Base-by-base conservation (phyloP, 1,140 invertebrate species). In the Aphelenchoides fujianensis region DNA sequence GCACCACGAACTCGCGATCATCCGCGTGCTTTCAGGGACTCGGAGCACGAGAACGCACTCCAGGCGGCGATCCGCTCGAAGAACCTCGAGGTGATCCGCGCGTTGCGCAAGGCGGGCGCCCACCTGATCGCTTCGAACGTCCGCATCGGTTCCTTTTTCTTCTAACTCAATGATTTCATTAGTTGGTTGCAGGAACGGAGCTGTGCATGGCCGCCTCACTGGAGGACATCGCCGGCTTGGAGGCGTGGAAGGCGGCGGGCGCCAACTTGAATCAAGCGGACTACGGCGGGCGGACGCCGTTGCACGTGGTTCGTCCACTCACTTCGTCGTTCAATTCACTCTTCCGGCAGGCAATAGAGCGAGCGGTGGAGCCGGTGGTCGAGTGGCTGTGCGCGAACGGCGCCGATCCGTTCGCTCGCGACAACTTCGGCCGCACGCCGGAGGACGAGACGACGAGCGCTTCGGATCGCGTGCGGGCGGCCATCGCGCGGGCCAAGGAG, bases 231-330 rank as follows among this genome's bases (percentile, higher is more conserved):
- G 67, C 71, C 54, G 41, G 67, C 19, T 41, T 84, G n/a, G 72
- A 79, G 52, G 82, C 82, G 23, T 84, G 76, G 75, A 41, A 76
- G 37, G 74, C 69, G 28, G 82, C 83, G 41, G 83, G 83, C 3
- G 78, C 72, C 3, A 62, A 70, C 16, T 54, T 85, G n/a, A 82
- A 63, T 16, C 79, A 79, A 52, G 36, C 61, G 0, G 83, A 84
- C 67, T 85, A 85, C 55, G 74, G 80, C 27, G 78, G 80, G 16
- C 62, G 83, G 23, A 85, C 82, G 0, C 82, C 82, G 1, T 68
- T 83, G 1, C 83, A 84, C 71, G 75, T 84, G 64, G 81, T 84
- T 37, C 67, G 75, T 19, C 9, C n/a, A n/a, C 2, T 32, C 30
- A 36, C 1, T 72, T 74, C 12, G 1, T 32, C 3, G 16, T 12